Evolutionary conservation across 2,113 vertebrate genomes (phyloP), one percentile per base, ranked within the genome.

Genomic region (Coptodon bakossiorum): DNA sequence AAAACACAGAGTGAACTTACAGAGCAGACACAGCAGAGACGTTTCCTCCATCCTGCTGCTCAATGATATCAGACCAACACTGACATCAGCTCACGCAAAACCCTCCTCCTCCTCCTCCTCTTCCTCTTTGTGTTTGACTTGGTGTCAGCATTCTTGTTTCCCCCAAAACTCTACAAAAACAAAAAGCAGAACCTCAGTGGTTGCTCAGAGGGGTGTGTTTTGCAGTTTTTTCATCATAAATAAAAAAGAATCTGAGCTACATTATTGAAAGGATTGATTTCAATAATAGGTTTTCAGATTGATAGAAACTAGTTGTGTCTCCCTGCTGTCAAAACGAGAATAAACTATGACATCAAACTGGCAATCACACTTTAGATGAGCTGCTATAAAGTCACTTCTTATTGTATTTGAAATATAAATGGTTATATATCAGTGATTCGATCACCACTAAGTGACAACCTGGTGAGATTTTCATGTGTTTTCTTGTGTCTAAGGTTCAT

Each of bases 31-130:
- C 52, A 54, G 52, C 52, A 11, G 9, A 54, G 19, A 22, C 5
- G 2, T 53, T 53, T 53, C 52, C 2, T 53, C 2, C 52, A 53
- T 53, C 52, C 9, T 53, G 52, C 52, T 53, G 52, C 9, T 22
- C 52, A 3, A 0, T 22, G 3, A 22, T 0, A 53, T 22, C 52
- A 53, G 0, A 56, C 53, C 22, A 56, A 1, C 53, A 1, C 53
- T 56, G 22, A 12, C 6, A 56, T 24, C 53, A 24, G 3, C 9
- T 7, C 2, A 56, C 2, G 6, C 3, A 56, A 13, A 56, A 56
- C 52, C n/a, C 3, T 54, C 52, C n/a, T 54, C n/a, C 3, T 54
- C 4, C 52, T 54, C 52, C n/a, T 6, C 52, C 22, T 40, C 12
- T 13, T 24, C 1, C 53, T 56, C 53, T 6, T 56, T 24, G 11